phyloP scores from a whole-genome alignment of 2,797 vertebrate species.

The Loris lydekkerianus region DNA sequence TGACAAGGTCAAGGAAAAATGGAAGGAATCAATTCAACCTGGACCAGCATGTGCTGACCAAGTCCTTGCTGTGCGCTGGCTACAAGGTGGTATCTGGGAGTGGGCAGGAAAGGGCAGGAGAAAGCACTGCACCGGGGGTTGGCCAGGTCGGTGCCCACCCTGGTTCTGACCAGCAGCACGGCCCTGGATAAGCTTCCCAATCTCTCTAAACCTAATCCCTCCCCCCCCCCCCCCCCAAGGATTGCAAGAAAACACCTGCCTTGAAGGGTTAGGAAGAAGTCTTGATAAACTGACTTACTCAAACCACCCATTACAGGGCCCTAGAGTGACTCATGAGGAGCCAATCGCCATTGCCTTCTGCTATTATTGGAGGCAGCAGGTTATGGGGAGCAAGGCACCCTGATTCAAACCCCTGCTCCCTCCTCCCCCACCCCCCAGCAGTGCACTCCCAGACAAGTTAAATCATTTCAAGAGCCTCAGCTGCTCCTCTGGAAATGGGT shows the following conservation, averaged over 20 bases:
- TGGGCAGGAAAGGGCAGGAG: neutral
- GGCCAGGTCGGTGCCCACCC: neutral
- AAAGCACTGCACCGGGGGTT: neutral
- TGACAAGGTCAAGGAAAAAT: neutral
- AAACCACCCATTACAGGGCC: neutral
- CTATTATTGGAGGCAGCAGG: neutral
- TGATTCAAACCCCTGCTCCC: neutral
- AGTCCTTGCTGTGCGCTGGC: neutral
- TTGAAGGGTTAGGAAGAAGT: neutral
- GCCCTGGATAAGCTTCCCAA: neutral
- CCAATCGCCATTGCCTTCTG: neutral
- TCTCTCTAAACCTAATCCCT: neutral
- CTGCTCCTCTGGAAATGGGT: neutral
- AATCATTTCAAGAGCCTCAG: neutral
- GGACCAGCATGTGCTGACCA: neutral
- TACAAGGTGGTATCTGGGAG: neutral
- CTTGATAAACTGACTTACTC: neutral
- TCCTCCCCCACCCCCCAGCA: neutral
- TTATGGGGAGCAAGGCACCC: neutral
- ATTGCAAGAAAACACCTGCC: neutral
- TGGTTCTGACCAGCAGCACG: neutral
- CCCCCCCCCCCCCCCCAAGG: neutral
- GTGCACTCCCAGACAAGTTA: neutral
- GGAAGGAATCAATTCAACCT: neutral
- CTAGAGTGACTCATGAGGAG: neutral